phyloP scores from a whole-genome alignment of 2,888 invertebrate species.

The Cetonia aurata region DNA sequence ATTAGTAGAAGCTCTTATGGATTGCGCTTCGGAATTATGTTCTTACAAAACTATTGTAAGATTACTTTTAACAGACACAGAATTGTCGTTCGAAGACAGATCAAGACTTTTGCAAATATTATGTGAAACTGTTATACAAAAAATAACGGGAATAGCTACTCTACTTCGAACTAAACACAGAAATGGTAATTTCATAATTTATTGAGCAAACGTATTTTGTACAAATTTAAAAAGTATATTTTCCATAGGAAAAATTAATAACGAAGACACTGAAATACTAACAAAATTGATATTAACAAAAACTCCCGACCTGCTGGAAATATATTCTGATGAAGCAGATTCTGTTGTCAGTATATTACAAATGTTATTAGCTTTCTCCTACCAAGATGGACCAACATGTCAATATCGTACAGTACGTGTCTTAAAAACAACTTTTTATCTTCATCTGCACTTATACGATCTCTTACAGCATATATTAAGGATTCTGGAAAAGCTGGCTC shows the following conservation, averaged over 20 bases:
- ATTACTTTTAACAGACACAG: not conserved
- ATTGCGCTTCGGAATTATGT: conserved; percentile 16
- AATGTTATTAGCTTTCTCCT: conserved; percentile 18
- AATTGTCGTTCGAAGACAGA: not conserved
- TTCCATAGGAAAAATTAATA: conserved; percentile 1
- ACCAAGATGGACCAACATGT: conserved; percentile 1
- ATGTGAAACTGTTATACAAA: conserved; percentile 19
- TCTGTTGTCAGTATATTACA: not conserved
- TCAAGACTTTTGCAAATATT: conserved; percentile 9
- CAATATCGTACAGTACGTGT: conserved; percentile 9
- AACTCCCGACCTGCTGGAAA: not conserved
- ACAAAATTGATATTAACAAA: not conserved
- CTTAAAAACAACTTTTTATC: not conserved
- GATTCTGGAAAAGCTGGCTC: conserved; percentile 4
- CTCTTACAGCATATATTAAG: conserved; percentile 5
- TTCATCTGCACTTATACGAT: not conserved
- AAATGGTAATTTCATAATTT: conserved; percentile 10
- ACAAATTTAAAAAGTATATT: not conserved
- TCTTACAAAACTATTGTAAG: conserved; percentile 15
- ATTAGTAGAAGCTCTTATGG: conserved; percentile 21
- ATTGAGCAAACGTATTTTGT: not conserved
- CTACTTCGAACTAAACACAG: conserved; percentile 9
- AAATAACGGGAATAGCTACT: conserved; percentile 16
- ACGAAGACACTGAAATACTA: not conserved
- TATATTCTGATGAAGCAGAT: conserved; percentile 4